A percentile compares a stretch with the other conserved stretches of the same genome.
Conservation (phyloP, 2,113 vertebrate species). For the Hipposideros armiger region DNA sequence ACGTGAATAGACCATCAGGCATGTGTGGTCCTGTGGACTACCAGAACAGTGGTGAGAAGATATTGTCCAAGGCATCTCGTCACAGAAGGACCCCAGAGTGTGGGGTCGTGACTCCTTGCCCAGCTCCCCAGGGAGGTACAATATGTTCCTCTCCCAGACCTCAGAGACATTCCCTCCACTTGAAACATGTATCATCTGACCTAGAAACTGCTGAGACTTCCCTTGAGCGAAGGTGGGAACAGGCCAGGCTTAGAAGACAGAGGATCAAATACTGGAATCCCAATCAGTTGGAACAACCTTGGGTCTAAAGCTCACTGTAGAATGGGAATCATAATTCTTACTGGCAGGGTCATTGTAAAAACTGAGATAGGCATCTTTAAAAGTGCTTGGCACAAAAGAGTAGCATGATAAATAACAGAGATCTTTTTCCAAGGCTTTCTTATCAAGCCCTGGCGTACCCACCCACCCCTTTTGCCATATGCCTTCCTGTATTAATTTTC, state of each 20-base stretch:
- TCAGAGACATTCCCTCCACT: neutral
- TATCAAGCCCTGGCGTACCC: neutral
- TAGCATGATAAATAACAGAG: neutral
- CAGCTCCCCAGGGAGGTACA: neutral
- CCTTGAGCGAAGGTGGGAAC: neutral
- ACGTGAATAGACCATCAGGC: neutral
- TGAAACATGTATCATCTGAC: neutral
- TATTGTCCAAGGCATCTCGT: neutral
- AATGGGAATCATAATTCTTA: slow-evolving; percentile 24
- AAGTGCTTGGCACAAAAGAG: neutral
- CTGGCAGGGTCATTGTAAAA: neutral
- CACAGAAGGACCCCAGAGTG: neutral
- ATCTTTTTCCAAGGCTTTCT: neutral
- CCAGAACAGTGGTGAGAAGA: neutral
- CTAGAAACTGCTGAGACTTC: neutral
- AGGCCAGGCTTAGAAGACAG: neutral
- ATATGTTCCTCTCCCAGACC: neutral
- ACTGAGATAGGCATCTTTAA: slow-evolving; percentile 40
- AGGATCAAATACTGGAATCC: neutral
- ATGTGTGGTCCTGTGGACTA: neutral
- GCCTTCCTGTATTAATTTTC: neutral
- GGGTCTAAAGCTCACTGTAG: neutral
- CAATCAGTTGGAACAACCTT: neutral
- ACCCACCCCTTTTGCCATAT: neutral
- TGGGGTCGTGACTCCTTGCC: neutral